Percentiles rank a stretch among this genome's conserved stretches.
These are phyloP conservation scores for Sturnira hondurensis DNA, from an alignment of 2,113 vertebrate genomes.

Conservation along the genomic window DNA sequence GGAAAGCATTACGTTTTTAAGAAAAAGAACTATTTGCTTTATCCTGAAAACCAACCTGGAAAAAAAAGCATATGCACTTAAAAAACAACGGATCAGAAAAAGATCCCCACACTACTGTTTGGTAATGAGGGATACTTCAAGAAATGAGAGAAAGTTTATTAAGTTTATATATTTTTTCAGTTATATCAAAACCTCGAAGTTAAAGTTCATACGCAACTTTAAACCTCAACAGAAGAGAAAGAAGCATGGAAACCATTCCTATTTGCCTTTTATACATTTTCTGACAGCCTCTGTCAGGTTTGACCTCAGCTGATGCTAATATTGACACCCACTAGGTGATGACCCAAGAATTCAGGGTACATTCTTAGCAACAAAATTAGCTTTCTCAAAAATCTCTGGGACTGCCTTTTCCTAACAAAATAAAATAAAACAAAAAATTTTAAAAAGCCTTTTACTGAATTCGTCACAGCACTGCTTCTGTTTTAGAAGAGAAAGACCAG, in stretches of 20 bases:
- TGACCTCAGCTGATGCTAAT: not conserved
- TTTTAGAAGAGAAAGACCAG: slow-evolving; percentile 51
- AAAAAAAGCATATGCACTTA: not conserved
- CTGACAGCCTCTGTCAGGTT: not conserved
- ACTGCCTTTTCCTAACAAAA: not conserved
- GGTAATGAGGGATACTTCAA: not conserved
- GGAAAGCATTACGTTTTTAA: not conserved
- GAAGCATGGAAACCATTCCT: not conserved
- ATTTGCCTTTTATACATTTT: not conserved
- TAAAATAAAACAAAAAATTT: not conserved
- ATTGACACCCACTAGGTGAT: not conserved
- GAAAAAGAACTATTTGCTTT: not conserved
- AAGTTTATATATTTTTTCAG: not conserved
- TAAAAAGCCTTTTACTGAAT: slow-evolving; percentile 14
- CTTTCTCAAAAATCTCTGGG: not conserved
- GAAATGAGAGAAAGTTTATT: not conserved
- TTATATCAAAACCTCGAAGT: not conserved
- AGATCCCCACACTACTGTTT: not conserved
- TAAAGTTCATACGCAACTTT: not conserved
- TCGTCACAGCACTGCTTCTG: not conserved
- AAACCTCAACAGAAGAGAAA: not conserved
- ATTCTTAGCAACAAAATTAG: not conserved
- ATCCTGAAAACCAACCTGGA: not conserved
- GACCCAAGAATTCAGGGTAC: not conserved
- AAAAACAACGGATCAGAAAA: not conserved